A percentile compares a stretch with the other conserved stretches of the same genome.
Evolutionary conservation across 2,888 invertebrate genomes (phyloP).

Genomic region (Heliconius aoede): DNA sequence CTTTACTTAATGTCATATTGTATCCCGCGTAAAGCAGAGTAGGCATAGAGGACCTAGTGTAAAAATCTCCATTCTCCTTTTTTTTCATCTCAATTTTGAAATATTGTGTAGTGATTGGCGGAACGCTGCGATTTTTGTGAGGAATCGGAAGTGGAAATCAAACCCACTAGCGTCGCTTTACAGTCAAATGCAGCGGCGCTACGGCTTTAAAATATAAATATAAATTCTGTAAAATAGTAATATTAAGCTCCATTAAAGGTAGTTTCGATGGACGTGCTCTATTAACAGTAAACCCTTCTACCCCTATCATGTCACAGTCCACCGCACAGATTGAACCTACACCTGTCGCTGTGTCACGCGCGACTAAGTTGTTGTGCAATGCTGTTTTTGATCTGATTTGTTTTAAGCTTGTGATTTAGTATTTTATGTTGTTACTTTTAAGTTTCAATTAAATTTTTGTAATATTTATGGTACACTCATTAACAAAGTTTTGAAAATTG

Average conservation of each 20-base stretch:
- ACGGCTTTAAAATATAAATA: not conserved
- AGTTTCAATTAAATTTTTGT: too few relatives aligned
- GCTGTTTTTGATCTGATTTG: not conserved
- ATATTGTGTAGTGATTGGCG: not conserved
- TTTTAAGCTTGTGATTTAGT: not conserved
- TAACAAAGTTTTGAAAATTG: too few relatives aligned
- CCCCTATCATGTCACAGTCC: conserved; percentile 41
- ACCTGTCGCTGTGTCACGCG: conserved; percentile 42
- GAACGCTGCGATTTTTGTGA: not conserved
- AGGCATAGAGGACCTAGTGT: not conserved
- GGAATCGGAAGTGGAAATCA: too few relatives aligned
- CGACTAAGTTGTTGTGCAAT: conserved; percentile 25
- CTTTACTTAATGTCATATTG: not conserved
- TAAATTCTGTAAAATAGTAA: not conserved
- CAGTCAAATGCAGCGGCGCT: not conserved
- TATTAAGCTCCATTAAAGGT: conserved; percentile 1
- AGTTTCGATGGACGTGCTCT: conserved; percentile 19
- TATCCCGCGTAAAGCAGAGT: too few relatives aligned
- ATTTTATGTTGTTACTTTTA: not conserved
- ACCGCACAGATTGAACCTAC: conserved; percentile 6
- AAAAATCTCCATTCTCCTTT: not conserved
- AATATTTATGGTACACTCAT: too few relatives aligned
- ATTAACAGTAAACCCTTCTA: conserved; percentile 26
- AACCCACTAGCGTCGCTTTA: not conserved
- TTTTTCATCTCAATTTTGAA: not conserved